Base-by-base conservation (phyloP, 2,113 vertebrate genomes). In the Propithecus coquereli region DNA sequence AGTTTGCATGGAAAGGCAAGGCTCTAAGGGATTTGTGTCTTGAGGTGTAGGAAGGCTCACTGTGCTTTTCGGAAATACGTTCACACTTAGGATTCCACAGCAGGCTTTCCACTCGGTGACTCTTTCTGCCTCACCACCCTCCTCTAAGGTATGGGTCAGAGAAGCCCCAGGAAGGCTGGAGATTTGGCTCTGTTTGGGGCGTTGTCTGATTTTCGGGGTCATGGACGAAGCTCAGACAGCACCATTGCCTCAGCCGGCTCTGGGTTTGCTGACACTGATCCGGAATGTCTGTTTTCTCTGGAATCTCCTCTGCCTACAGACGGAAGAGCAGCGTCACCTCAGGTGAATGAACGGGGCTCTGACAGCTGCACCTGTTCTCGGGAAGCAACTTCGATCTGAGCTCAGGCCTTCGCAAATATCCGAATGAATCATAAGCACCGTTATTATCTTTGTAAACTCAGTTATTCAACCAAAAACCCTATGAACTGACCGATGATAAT, bases 341-440 rank as follows among this genome's bases (percentile, higher is more conserved):
- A 43, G 70, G 43, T 0, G 12, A 25, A 6, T 13, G 32, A 54
- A n/a, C 1, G 12, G 10, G 76, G 23, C 20, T 18, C 2, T n/a
- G 50, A n/a, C 32, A n/a, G 10, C 30, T 7, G 13, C 3, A 18
- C 47, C 18, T 34, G 32, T 23, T 79, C 20, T 23, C 6, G 20
- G 20, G 18, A n/a, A 54, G 45, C 22, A 79, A 54, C 20, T 79
- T 79, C 37, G 22, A 40, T 40, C 20, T 40, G 68, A 40, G 10
- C 37, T 71, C 20, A 40, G 68, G 20, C 20, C 37, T 40, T 71
- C 25, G 37, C 22, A 71, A 40, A 71, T 71, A 37, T 25, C 68
- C 34, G 6, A 71, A 40, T 22, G 11, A 40, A 37, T 40, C 22
- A 2, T 40, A 40, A 40, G 40, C 68, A 40, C 68, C 68, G 25